Base-by-base conservation (phyloP, 2,888 invertebrate species). In the Azorinus chamasolen region DNA sequence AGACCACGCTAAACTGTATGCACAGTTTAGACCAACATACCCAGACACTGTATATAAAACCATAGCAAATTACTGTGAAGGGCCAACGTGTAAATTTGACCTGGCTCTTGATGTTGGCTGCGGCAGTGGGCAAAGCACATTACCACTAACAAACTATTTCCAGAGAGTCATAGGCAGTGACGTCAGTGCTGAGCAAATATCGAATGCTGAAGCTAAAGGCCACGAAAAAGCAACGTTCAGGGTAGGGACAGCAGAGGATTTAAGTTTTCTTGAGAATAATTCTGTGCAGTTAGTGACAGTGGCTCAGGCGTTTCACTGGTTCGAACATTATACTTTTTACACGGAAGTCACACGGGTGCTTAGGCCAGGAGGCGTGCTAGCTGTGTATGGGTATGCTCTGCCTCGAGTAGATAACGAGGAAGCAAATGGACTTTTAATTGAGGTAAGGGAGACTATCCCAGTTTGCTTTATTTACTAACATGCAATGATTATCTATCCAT, bases 121-220 rank as follows among this genome's bases (percentile, higher is more conserved):
- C 87, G 94, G 94, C 4, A 91, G 92, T 18, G 94, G 94, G n/a
- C 94, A 94, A 83, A 93, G 93, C 70, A 94, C 94, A 0, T 72
- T 85, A n/a, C 90, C 92, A 6, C 83, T 94, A 39, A 90, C 93
- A 0, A 88, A 91, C 1, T 89, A 93, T 76, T 94, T 94, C 79
- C 83, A 87, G 39, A 80, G 89, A 50, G 93, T 94, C 14, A 85
- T 93, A 25, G 94, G 94, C 6, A 83, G 93, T 24, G 94, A 94
- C 84, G 90, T 93, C 10, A 93, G 93, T 89, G 39, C 46, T 18
- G 41, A 69, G 41, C 80, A 80, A 41, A 66, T 80, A n/a, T 24
- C 50, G 22, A 57, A 64, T 43, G 76, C 80, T 2, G 48, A 50
- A 18, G 37, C 55, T 43, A 43, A 45, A 14, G 64, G 65, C 20